Percentiles rank a stretch among this genome's conserved stretches.
phyloP scores from a whole-genome alignment of 2,888 invertebrate genomes.

The Nebria brevicollis region DNA sequence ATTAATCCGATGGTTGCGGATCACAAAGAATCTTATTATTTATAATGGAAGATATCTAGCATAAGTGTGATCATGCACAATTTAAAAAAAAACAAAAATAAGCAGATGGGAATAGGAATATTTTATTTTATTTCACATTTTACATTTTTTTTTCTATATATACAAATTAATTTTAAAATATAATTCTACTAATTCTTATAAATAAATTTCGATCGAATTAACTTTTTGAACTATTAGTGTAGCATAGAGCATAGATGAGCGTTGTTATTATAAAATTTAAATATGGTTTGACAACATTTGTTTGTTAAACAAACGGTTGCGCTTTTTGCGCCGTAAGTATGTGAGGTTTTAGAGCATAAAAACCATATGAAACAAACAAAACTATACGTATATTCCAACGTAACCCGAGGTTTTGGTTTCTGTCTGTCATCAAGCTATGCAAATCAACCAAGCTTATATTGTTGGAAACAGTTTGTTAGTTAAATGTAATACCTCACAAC shows the following conservation, averaged over 20 bases:
- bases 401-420: not conserved
- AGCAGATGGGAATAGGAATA: not conserved
- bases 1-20: not conserved
- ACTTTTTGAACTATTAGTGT: not conserved
- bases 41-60: not conserved
- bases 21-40: not conserved
- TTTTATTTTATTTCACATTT: not conserved
- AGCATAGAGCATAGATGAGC: not conserved
- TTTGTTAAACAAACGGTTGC: not conserved
- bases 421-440: slow-evolving; percentile 20
- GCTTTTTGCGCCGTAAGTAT: not conserved
- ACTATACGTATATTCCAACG: not conserved
- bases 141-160: not conserved
- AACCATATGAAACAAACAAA: not conserved
- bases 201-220: too few species aligned
- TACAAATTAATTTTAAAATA: too few species aligned
- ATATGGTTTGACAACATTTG: not conserved
- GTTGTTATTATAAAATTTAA: not conserved
- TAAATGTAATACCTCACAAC: slow-evolving; percentile 11
- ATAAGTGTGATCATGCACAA: not conserved
- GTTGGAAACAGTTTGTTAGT: slow-evolving; percentile 10
- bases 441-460: slow-evolving; percentile 19
- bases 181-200: too few species aligned
- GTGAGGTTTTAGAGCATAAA: not conserved
- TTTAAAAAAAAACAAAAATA: too few species aligned